phyloP scores from a whole-genome alignment of 2,797 vertebrate genomes.

The Bovichtus variegatus region DNA sequence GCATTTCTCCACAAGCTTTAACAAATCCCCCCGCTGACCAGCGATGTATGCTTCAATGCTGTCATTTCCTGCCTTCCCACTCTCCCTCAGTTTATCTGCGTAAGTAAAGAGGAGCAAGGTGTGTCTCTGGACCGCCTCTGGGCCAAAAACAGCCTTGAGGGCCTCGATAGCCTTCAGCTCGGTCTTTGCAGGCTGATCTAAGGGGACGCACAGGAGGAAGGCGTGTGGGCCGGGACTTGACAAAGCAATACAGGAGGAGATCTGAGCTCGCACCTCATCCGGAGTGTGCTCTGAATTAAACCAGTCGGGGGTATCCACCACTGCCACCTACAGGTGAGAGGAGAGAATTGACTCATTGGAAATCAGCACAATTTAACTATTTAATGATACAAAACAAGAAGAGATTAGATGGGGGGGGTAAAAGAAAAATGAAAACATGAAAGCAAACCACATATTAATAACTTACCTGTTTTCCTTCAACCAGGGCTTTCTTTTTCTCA shows the following conservation, averaged over 20 bases:
- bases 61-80: conserved; percentile 30
- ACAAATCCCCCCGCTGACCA: conserved; percentile 73
- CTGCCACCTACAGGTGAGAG: conserved; percentile 74
- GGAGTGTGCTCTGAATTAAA: conserved; percentile 74
- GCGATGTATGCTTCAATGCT: conserved; percentile 80
- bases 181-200: conserved; percentile 74
- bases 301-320: conserved; percentile 87
- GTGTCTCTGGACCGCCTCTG: conserved; percentile 60
- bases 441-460: neutral
- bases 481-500: conserved; percentile 75
- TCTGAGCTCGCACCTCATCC: conserved; percentile 78
- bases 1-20: conserved; percentile 84
- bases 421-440: neutral
- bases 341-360: neutral
- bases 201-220: conserved; percentile 85
- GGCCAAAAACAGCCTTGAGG: conserved; percentile 76
- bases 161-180: conserved; percentile 74
- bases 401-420: neutral
- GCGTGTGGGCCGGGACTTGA: conserved; percentile 83
- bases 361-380: neutral
- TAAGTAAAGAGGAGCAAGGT: conserved; percentile 83
- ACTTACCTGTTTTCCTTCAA: conserved; percentile 71
- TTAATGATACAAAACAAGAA: conserved; percentile 19
- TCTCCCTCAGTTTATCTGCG: conserved; percentile 68
- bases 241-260: conserved; percentile 81